Percentiles rank a stretch among this genome's conserved stretches.
phyloP scores from a whole-genome alignment of 2,113 vertebrate genomes.

The Struthidea cinerea region DNA sequence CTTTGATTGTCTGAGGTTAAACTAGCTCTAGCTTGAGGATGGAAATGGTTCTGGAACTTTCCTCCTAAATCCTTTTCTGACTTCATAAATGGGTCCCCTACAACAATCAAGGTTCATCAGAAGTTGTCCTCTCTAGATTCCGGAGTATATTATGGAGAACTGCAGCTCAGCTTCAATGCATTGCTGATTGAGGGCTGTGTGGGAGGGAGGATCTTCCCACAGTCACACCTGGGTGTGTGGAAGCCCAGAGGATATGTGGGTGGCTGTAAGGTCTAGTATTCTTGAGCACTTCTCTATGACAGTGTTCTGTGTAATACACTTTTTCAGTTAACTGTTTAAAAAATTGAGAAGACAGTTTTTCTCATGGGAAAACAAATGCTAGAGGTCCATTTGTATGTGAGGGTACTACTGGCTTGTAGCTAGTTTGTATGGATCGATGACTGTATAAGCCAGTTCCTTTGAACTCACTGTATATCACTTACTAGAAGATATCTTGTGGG shows the following conservation, averaged over 20 bases:
- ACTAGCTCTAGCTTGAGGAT: not conserved
- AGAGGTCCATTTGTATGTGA: fast-evolving
- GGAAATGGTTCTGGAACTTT: not conserved
- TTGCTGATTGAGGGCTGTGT: not conserved
- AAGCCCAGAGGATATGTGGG: not conserved
- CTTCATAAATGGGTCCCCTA: not conserved
- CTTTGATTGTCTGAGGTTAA: not conserved
- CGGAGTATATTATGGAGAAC: no score
- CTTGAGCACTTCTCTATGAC: not conserved
- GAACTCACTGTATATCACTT: not conserved
- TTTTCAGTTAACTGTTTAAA: not conserved
- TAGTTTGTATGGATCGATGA: not conserved
- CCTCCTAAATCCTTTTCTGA: not conserved
- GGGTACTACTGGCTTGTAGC: not conserved
- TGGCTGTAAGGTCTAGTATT: not conserved
- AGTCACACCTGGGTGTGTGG: not conserved
- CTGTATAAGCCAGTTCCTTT: not conserved
- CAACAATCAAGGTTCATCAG: not conserved
- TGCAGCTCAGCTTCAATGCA: not conserved
- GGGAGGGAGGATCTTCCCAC: not conserved
- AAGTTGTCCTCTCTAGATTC: not conserved
- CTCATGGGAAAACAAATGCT: not conserved
- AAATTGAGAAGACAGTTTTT: not conserved
- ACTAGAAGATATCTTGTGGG: not conserved
- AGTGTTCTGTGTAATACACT: not conserved